Conservation (phyloP, 35 echinoderm and acorn worm species). For the Amphiura filiformis region DNA sequence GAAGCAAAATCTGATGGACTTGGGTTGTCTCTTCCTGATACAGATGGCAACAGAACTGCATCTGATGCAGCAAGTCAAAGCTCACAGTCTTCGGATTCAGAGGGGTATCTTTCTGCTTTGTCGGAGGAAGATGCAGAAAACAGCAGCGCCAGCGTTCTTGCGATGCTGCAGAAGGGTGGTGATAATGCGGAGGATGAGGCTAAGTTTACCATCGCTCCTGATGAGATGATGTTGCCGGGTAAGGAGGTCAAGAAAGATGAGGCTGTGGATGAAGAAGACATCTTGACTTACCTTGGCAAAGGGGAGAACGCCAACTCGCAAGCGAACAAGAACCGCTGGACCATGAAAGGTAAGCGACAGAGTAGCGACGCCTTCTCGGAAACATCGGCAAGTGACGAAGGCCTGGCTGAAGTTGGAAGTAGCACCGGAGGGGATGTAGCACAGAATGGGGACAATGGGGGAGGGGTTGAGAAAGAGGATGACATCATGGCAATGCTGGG, state of each 20-base stretch:
- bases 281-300: constrained; percentile 32
- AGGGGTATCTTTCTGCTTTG: constrained; percentile 20
- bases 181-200: not conserved
- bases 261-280: constrained; percentile 36
- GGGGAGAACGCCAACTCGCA: not conserved
- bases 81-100: constrained; percentile 19
- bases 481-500: constrained; percentile 50
- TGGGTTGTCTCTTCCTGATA: not conserved
- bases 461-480: constrained; percentile 21
- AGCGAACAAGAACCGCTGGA: not conserved
- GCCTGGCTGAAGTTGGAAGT: constrained; percentile 4
- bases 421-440: constrained; percentile 9
- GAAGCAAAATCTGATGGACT: not conserved
- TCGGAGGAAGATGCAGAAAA: constrained; percentile 30
- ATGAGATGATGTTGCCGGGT: not conserved
- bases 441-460: not conserved
- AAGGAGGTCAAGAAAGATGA: constrained; percentile 2
- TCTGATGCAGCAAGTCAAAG: not conserved
- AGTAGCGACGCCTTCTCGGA: constrained; percentile 4
- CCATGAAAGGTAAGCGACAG: constrained; percentile 6
- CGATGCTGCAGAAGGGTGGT: constrained; percentile 9
- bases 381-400: constrained; percentile 20
- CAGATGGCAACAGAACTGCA: not conserved
- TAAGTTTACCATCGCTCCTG: constrained; percentile 11
- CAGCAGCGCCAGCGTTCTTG: not conserved